These are phyloP conservation scores for Babylonia areolata DNA, from an alignment of 1,140 invertebrate genomes.

Conservation along the genomic window DNA sequence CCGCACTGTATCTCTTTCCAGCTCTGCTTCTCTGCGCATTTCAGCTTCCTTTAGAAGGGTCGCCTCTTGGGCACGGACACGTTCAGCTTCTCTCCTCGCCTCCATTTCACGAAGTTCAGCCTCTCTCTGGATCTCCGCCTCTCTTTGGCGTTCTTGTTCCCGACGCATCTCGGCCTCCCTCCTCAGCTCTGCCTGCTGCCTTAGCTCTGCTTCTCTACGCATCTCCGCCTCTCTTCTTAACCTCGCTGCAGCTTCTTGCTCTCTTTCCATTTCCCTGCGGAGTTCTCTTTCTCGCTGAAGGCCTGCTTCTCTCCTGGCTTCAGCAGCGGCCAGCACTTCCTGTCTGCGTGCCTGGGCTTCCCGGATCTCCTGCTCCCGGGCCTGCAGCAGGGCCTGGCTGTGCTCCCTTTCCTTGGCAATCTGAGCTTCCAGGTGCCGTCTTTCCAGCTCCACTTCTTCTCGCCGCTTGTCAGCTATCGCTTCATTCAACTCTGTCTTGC, in stretches of 20 bases:
- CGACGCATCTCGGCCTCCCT: not conserved
- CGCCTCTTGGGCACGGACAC: not conserved
- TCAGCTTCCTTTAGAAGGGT: no score
- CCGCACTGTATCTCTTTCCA: not conserved
- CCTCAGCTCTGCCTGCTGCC: not conserved
- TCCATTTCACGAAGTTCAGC: not conserved
- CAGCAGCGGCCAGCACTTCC: not conserved
- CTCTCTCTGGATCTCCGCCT: not conserved
- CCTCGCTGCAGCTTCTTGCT: not conserved
- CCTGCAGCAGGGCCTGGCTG: not conserved
- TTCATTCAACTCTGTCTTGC: not conserved
- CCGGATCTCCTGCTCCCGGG: not conserved
- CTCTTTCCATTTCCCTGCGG: not conserved
- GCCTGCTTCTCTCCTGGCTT: slow-evolving; percentile 5
- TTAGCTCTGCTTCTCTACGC: not conserved
- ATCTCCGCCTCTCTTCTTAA: not conserved
- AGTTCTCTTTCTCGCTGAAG: not conserved
- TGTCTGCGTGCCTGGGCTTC: not conserved
- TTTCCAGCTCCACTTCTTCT: slow-evolving; percentile 11
- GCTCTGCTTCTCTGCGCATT: not conserved
- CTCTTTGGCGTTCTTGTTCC: not conserved
- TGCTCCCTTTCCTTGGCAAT: not conserved
- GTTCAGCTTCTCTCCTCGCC: not conserved
- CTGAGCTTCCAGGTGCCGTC: not conserved
- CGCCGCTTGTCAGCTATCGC: not conserved